Percentiles rank a stretch among this genome's conserved stretches.
Conservation (phyloP, 1,140 invertebrate species). For the Drosophila ambigua region DNA sequence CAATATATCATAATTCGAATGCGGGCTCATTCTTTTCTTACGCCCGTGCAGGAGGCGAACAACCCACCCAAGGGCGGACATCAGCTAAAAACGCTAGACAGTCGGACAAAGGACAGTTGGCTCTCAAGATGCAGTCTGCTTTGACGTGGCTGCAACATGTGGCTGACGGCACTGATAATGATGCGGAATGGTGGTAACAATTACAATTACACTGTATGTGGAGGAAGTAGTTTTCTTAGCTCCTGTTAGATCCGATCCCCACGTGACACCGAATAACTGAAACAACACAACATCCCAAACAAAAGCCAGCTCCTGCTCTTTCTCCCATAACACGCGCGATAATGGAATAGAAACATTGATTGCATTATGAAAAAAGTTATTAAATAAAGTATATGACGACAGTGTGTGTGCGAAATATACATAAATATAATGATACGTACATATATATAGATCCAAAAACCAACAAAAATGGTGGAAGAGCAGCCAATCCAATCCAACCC, state of each 20-base stretch:
- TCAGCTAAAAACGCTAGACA: slow-evolving; percentile 88
- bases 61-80: slow-evolving; percentile 91
- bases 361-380: slow-evolving; percentile 70
- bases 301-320: slow-evolving; percentile 43
- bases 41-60: slow-evolving; percentile 88
- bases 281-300: slow-evolving; percentile 41
- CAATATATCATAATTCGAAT: neutral
- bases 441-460: slow-evolving; percentile 52
- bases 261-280: slow-evolving; percentile 15
- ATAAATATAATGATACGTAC: slow-evolving; percentile 49
- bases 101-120: slow-evolving; percentile 89
- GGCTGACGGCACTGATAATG: slow-evolving; percentile 51
- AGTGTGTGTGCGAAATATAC: slow-evolving; percentile 59
- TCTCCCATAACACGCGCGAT: slow-evolving; percentile 46
- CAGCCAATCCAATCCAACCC: slow-evolving; percentile 44
- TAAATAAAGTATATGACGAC: slow-evolving; percentile 67
- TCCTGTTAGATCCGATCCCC: slow-evolving; percentile 72
- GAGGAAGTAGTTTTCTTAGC: slow-evolving; percentile 82
- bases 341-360: slow-evolving; percentile 59
- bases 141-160: slow-evolving; percentile 86
- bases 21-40: slow-evolving; percentile 19
- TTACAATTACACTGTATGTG: slow-evolving; percentile 69
- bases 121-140: slow-evolving; percentile 89
- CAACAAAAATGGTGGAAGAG: slow-evolving; percentile 24
- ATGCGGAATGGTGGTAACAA: slow-evolving; percentile 77